phyloP scores from a whole-genome alignment of 2,797 vertebrate species.

The Epinephelus awoara region DNA sequence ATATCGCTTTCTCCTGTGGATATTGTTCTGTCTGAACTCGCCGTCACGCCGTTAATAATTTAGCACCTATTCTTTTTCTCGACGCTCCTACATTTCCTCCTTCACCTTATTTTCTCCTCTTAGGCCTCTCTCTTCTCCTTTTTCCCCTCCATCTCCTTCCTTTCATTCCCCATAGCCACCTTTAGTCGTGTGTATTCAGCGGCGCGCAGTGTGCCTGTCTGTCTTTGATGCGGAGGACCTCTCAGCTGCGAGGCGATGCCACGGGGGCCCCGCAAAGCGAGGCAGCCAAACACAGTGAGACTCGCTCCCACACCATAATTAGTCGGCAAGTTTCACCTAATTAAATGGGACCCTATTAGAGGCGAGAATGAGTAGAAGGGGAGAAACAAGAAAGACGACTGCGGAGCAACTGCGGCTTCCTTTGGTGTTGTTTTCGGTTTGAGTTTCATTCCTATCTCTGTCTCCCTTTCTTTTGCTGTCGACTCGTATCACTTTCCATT shows the following conservation, averaged over 20 bases:
- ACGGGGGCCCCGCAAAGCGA: conserved; percentile 46
- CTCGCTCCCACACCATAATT: conserved; percentile 62
- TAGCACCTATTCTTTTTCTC: conserved; percentile 59
- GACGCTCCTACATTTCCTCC: conserved; percentile 37
- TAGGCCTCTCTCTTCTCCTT: neutral
- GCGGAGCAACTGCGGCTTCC: conserved; percentile 35
- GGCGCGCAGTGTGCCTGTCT: conserved; percentile 25
- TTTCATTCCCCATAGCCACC: conserved; percentile 36
- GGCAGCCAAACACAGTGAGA: conserved; percentile 57
- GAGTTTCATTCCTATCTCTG: conserved; percentile 9
- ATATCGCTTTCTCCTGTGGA: conserved; percentile 77
- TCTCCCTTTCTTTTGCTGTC: conserved; percentile 6
- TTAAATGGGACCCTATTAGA: conserved; percentile 71
- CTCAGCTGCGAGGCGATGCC: conserved; percentile 59
- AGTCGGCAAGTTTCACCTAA: conserved; percentile 71
- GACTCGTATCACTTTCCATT: conserved; percentile 31
- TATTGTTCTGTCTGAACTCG: conserved; percentile 72
- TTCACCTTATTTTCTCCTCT: conserved; percentile 56
- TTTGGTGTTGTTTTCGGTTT: conserved; percentile 12
- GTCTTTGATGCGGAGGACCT: conserved; percentile 57
- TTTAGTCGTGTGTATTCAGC: conserved; percentile 32
- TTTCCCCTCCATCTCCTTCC: conserved; percentile 7
- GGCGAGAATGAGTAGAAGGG: conserved; percentile 45
- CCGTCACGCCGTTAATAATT: conserved; percentile 73
- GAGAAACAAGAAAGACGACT: conserved; percentile 32